A percentile compares a stretch with the other conserved stretches of the same genome.
These are phyloP conservation scores for Glareola pratincola DNA, from an alignment of 2,113 vertebrate species.

Conservation along the genomic window DNA sequence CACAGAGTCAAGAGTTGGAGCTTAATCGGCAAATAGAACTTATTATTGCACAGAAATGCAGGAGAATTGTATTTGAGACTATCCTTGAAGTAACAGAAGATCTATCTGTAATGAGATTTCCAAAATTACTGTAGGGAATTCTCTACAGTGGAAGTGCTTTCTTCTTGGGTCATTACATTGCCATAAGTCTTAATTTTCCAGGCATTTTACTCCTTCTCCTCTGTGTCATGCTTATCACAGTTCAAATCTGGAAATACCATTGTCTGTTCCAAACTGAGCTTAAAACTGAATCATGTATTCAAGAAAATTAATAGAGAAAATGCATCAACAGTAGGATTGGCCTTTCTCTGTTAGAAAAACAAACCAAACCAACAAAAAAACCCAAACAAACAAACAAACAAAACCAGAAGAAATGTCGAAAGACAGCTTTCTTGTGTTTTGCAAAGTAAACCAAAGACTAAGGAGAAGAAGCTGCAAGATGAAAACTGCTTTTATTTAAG, in stretches of 20 bases:
- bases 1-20: neutral
- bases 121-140: slow-evolving; percentile 68
- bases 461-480: neutral
- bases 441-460: neutral
- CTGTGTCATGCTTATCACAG: slow-evolving; percentile 39
- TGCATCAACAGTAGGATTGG: neutral
- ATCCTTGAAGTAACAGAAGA: slow-evolving; percentile 64
- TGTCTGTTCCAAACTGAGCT: slow-evolving; percentile 22
- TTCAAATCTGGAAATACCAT: slow-evolving; percentile 43
- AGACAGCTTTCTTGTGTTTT: neutral
- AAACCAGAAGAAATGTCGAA: accelerated
- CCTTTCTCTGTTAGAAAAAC: neutral
- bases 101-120: slow-evolving; percentile 63
- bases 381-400: neutral
- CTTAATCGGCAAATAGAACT: slow-evolving; percentile 13
- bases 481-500: neutral
- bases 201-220: slow-evolving; percentile 63
- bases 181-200: slow-evolving; percentile 69
- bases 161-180: slow-evolving; percentile 65
- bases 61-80: slow-evolving; percentile 48
- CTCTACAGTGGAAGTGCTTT: slow-evolving; percentile 54
- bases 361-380: neutral
- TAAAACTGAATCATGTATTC: neutral
- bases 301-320: neutral
- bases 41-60: slow-evolving; percentile 34